These are phyloP conservation scores for Campoletis sonorensis DNA, from an alignment of 1,140 invertebrate species.

Conservation along the genomic window DNA sequence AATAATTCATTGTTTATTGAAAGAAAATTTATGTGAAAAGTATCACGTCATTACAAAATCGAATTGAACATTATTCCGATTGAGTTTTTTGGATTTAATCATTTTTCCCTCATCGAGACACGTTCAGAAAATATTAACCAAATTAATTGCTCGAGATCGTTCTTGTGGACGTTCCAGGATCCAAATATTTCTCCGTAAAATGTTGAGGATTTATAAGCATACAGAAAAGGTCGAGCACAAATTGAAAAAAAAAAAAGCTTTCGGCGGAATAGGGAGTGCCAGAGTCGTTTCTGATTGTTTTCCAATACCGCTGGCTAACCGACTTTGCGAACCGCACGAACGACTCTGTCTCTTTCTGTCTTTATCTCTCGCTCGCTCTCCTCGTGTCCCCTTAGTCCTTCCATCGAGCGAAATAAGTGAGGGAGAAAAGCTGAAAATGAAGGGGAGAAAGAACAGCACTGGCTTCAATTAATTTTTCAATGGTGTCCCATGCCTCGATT, in stretches of 20 bases:
- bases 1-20: too few species aligned
- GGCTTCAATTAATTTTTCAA: slow-evolving; percentile 56
- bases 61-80: too few species aligned
- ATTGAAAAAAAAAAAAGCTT: not conserved
- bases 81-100: too few species aligned
- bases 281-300: slow-evolving; percentile 61
- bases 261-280: not conserved
- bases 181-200: not conserved
- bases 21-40: too few species aligned
- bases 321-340: slow-evolving; percentile 34
- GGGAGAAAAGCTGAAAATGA: not conserved
- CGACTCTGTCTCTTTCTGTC: not conserved
- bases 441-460: slow-evolving; percentile 59
- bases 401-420: not conserved
- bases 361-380: not conserved
- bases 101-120: too few species aligned
- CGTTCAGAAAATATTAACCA: too few species aligned
- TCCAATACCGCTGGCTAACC: slow-evolving; percentile 59
- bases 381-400: not conserved
- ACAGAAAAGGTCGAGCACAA: not conserved
- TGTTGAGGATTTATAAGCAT: not conserved
- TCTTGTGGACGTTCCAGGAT: too few species aligned
- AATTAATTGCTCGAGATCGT: too few species aligned
- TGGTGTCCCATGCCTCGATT: slow-evolving; percentile 4
- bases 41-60: too few species aligned